A percentile compares a stretch with the other conserved stretches of the same genome.
These are phyloP conservation scores for Drosophila nigritarsus DNA, from an alignment of 2,888 invertebrate species.

Conservation along the genomic window DNA sequence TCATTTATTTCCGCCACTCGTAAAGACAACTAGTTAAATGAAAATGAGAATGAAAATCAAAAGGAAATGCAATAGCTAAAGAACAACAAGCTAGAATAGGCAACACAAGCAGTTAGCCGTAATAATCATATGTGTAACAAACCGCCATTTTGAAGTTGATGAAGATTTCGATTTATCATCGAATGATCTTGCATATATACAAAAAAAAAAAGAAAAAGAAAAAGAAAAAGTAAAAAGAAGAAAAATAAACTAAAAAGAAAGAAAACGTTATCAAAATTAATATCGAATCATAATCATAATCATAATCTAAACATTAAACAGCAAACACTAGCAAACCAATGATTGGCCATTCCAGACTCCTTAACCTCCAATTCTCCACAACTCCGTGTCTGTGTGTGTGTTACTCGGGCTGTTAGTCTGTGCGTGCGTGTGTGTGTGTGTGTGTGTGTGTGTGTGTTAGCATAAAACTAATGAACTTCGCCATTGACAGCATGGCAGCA, in stretches of 20 bases:
- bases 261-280: constrained; percentile 13
- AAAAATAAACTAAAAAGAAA: background rate
- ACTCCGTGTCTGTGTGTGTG: background rate
- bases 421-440: constrained; percentile 2
- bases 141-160: constrained; percentile 39
- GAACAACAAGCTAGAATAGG: constrained; percentile 11
- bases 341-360: background rate
- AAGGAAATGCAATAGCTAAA: constrained; percentile 22
- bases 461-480: constrained; percentile 50
- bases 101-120: constrained; percentile 14
- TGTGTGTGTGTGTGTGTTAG: constrained; percentile 12
- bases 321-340: constrained; percentile 30
- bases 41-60: constrained; percentile 10
- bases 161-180: background rate
- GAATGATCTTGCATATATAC: background rate
- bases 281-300: constrained; percentile 24
- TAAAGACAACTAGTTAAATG: constrained; percentile 19
- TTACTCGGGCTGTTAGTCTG: no score
- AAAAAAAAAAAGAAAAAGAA: background rate
- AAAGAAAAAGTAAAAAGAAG: background rate
- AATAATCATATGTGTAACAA: constrained; percentile 47
- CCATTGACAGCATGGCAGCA: constrained; percentile 6
- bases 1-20: constrained; percentile 78
- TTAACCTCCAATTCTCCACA: background rate
- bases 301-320: constrained; percentile 22